Base-by-base conservation (phyloP, 2,113 vertebrate genomes). In the Dunckerocampus dactyliophorus region DNA sequence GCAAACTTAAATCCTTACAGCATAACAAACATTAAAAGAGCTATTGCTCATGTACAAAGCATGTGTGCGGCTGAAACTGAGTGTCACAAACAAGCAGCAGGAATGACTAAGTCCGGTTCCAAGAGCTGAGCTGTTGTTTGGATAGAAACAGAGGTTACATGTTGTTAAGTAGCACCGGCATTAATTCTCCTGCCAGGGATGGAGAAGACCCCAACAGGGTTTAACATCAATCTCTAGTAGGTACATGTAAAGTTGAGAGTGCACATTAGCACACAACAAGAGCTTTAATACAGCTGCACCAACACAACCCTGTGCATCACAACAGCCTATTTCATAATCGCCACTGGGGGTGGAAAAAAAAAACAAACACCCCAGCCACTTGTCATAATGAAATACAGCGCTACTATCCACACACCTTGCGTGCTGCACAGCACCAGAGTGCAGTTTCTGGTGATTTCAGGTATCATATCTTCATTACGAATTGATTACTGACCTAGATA, bases 311-410 rank as follows among this genome's bases (percentile, higher is more conserved):
- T 34, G 12, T 12, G 61, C 22, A n/a, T n/a, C n/a, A n/a, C n/a
- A 59, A 70, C 60, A n/a, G 65, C 55, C 58, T 72, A n/a, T n/a
- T n/a, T n/a, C n/a, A 71, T 79, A 84, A 82, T 59, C 15, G 12
- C 67, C 45, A 48, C 31, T 28, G 74, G 64, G 74, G 60, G 6
- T 47, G 69, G 31, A 69, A 28, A 28, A 28, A 28, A 28, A 28
- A 28, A 28, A 2, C 2, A 28, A 28, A 28, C 57, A 81, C 55
- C 62, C 54, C 63, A 37, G 57, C 83, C 84, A 87, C 87, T 76
- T 88, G 80, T 68, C 58, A 50, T 28, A 28, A 5, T 28, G 24
- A 28, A 75, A 28, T 59, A 72, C 69, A 55, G 72, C 42, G 49
- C 63, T 0, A 47, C 37, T 34, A 20, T 71, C 52, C 59, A 68